These are phyloP conservation scores for Notodonta ziczac DNA, from an alignment of 2,888 invertebrate species.

Conservation along the genomic window DNA sequence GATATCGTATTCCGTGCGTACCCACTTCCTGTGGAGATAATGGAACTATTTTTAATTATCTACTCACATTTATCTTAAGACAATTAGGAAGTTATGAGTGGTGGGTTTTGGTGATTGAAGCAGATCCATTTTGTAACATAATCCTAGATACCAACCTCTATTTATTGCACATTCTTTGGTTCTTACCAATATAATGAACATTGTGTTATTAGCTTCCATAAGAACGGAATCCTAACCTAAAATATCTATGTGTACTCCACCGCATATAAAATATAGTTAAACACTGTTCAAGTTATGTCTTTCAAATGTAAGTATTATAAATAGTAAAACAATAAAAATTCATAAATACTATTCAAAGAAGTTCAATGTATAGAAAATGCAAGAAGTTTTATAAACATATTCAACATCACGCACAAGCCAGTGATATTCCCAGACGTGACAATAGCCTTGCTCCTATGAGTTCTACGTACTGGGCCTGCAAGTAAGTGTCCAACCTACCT, in stretches of 20 bases:
- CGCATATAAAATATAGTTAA: no score
- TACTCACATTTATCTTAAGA: conserved; percentile 15
- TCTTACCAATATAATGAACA: no score
- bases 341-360: background rate
- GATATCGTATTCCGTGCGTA: conserved; percentile 69
- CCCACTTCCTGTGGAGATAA: conserved; percentile 47
- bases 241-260: no score
- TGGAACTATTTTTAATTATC: conserved; percentile 61
- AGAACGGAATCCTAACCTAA: no score
- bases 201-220: no score
- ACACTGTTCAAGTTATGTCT: no score
- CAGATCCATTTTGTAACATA: no score
- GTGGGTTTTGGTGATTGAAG: background rate
- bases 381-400: conserved; percentile 7
- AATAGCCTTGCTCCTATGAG: background rate
- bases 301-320: background rate
- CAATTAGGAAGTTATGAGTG: background rate
- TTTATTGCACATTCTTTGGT: no score
- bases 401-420: conserved; percentile 10
- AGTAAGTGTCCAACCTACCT: background rate
- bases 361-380: background rate
- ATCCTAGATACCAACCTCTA: no score
- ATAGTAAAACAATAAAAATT: background rate
- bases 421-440: conserved; percentile 4
- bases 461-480: background rate